Evolutionary conservation across 2,888 invertebrate genomes (phyloP).

Genomic region (Hirtodrosophila duncani): DNA sequence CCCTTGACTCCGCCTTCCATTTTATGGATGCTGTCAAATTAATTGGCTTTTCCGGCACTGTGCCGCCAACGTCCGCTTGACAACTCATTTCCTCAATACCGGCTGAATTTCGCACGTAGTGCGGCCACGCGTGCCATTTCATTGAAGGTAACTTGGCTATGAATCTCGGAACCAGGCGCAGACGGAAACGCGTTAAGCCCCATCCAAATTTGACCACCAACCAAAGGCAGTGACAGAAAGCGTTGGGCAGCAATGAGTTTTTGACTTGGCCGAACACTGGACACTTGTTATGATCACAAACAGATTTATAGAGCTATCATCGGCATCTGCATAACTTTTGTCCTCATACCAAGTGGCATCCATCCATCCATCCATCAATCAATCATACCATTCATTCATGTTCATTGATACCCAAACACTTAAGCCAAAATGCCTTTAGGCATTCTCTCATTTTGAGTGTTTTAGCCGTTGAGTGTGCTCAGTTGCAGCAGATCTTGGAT

Average conservation of each 20-base stretch:
- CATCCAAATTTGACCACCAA: conserved; percentile 1
- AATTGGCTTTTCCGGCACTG: conserved; percentile 62
- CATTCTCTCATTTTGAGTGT: conserved; percentile 41
- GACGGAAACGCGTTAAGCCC: too few species aligned
- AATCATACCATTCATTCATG: too few species aligned
- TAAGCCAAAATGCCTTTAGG: conserved; percentile 27
- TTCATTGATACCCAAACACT: conserved; percentile 21
- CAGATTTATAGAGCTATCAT: too few species aligned
- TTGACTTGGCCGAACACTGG: conserved; percentile 1
- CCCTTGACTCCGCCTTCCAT: conserved; percentile 48
- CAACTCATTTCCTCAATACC: conserved; percentile 50
- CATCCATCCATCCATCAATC: conserved; percentile 6
- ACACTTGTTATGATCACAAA: conserved; percentile 32
- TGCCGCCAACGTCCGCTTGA: conserved; percentile 26
- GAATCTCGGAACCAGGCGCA: too few species aligned
- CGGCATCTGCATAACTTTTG: too few species aligned
- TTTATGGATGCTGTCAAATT: conserved; percentile 60
- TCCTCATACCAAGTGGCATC: conserved; percentile 14
- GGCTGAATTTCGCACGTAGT: conserved; percentile 19
- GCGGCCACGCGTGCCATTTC: conserved; percentile 26
- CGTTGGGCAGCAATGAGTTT: conserved; percentile 1
- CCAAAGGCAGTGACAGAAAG: conserved; percentile 23
- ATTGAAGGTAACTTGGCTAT: neutral
- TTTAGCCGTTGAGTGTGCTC: too few species aligned
- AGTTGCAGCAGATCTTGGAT: too few species aligned